These are phyloP conservation scores for Brachionus angularis DNA, from an alignment of 1,140 invertebrate genomes.

Conservation along the genomic window DNA sequence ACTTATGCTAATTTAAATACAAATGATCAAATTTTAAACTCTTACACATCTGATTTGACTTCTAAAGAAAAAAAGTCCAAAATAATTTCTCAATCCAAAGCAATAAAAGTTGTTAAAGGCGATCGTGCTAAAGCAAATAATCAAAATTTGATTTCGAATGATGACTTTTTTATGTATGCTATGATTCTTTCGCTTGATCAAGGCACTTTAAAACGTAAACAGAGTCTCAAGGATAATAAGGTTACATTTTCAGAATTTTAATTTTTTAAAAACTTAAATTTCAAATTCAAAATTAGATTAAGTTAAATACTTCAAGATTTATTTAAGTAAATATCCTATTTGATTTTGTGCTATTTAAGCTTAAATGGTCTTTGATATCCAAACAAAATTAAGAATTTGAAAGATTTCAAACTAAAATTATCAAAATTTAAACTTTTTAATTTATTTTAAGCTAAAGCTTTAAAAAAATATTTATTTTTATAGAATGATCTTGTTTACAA, in stretches of 20 bases:
- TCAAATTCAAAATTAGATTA: too few relatives aligned
- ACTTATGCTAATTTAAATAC: constrained; percentile 19
- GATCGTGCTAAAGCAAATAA: constrained; percentile 3
- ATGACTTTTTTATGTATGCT: constrained; percentile 22
- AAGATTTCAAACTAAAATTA: too few relatives aligned
- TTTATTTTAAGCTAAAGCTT: too few relatives aligned
- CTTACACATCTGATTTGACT: background rate
- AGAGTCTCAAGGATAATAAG: background rate
- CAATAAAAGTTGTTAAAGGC: background rate
- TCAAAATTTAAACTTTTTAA: too few relatives aligned
- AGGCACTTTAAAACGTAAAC: background rate
- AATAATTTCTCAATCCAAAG: background rate
- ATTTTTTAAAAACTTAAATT: background rate
- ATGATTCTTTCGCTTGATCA: constrained; percentile 26
- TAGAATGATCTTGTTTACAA: constrained; percentile 14
- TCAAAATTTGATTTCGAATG: background rate
- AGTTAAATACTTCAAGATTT: too few relatives aligned
- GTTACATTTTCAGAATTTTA: background rate
- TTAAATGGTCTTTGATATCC: too few relatives aligned
- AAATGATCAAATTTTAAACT: background rate
- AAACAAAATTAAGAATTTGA: too few relatives aligned
- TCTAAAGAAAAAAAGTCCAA: background rate
- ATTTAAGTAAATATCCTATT: too few relatives aligned
- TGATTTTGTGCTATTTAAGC: too few relatives aligned
- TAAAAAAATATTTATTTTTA: too few relatives aligned